Percentiles rank a stretch among this genome's conserved stretches.
phyloP scores from a whole-genome alignment of 2,888 invertebrate species.

The Mesoligia furuncula region DNA sequence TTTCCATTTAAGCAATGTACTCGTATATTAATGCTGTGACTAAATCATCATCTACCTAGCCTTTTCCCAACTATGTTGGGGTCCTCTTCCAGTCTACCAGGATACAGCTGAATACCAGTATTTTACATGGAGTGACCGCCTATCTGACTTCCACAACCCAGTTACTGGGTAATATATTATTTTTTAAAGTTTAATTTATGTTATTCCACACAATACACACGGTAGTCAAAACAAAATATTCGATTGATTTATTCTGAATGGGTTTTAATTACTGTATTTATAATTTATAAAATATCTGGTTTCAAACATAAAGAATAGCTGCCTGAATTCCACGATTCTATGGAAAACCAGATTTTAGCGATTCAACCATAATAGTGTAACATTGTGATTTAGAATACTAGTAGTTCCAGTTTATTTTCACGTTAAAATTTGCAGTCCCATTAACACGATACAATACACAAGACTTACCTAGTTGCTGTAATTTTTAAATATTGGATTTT shows the following conservation, averaged over 20 bases:
- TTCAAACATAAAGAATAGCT: neutral
- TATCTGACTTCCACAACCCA: no score
- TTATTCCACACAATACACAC: slow-evolving; percentile 25
- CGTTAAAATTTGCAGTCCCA: neutral
- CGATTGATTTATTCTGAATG: slow-evolving; percentile 29
- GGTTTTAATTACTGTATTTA: slow-evolving; percentile 29
- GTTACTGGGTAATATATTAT: no score
- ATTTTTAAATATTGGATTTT: neutral
- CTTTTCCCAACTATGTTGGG: no score
- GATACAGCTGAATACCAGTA: no score
- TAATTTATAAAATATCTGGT: slow-evolving; percentile 17
- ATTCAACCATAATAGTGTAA: neutral
- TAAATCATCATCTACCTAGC: no score
- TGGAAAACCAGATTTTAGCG: neutral
- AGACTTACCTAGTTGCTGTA: neutral
- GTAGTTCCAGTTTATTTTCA: neutral
- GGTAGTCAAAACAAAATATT: slow-evolving; percentile 46
- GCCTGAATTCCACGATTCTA: neutral
- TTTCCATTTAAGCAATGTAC: slow-evolving; percentile 27
- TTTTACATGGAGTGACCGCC: no score
- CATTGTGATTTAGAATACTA: neutral
- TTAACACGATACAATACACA: no score
- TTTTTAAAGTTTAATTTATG: slow-evolving; percentile 37
- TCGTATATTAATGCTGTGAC: slow-evolving; percentile 42
- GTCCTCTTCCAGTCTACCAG: no score